Evolutionary conservation across 2,888 invertebrate species (phyloP), one percentile per base, ranked within the genome.

Genomic region (Danaus chrysippus): DNA sequence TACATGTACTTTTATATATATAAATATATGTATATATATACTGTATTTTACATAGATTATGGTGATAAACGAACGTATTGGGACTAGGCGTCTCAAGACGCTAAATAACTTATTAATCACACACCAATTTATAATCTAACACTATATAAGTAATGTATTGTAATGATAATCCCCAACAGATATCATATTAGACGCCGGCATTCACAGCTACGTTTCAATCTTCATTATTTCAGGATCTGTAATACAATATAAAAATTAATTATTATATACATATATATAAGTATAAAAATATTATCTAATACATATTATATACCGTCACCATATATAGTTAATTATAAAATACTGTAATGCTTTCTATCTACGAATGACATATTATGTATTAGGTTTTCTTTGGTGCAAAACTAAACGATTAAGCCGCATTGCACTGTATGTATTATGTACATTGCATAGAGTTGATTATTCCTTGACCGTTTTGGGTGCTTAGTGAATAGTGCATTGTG

Each of bases 21-120:
- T 63, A 65, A 64, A 58, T 61, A 74, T 76, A 43, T 59, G 73
- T 76, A 73, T 75, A 71, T 54, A 60, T 65, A 65, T 65, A 59
- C 62, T 74, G 76, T 83, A 86, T 81, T 80, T 84, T 84, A 86
- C 80, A 83, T 82, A 84, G 80, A 86, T 83, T 83, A 83, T 79
- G 79, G 84, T 87, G 87, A 87, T 85, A 87, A 84, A 86, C 86
- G 84, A 83, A 82, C 85, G 87, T 86, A 87, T 83, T 79, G 83
- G 86, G 90, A 91, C 90, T 90, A 90, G 90, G 87, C 84, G 85
- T 75, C 86, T 84, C 83, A 82, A 81, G 80, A 84, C 87, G 86
- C 85, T 84, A 60, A 67, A 87, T 87, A 86, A 89, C 87, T 89
- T 87, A 88, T 77, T 84, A 85, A 86, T 89, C 87, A 88, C 89